Base-by-base conservation (phyloP, 2,797 vertebrate species). In the Paramormyrops hopkinsi region DNA sequence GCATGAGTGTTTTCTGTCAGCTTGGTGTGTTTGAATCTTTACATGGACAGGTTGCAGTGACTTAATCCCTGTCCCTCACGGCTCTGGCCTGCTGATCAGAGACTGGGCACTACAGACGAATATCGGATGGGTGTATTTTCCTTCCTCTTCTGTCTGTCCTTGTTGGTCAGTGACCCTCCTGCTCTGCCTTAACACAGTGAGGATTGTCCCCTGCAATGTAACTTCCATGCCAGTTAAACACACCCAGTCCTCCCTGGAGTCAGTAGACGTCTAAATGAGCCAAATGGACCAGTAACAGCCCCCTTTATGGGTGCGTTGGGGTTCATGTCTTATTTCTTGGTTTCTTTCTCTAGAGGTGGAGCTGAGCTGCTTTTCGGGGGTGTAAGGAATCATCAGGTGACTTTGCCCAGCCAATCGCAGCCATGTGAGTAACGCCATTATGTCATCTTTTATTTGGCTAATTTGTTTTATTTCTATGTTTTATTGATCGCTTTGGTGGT, bases 291-390 rank as follows among this genome's bases (percentile, higher is more conserved):
- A 41, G 51, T 12, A 69, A 19, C n/a, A 65, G 56, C 19, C 9
- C 76, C 76, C 3, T 0, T 46, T 9, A 82, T n/a, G 65, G 12
- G 4, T 37, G 29, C 0, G 0, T n/a, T 82, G 76, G 17, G 37
- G 76, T 82, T 79, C 14, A 2, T 46, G 41, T 82, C 19, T 46
- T n/a, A 82, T 82, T 82, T 76, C 33, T 17, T 29, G 87, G 50
- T 82, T 86, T 90, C 4, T 22, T 88, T 90, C 90, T 89, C 93
- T 99, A 85, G 98, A 90, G 98, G 98, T 59, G 98, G 98, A 90
- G 98, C 98, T 0, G 98, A 99, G 91, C 96, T 99, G 91, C 96
- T 99, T 88, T 98, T 99, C 87, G 94, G 96, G 65, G 98, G 98
- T 1, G 92, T 98, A 44, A 99, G 97, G 94, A 95, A 97, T 88